Conservation (phyloP, 2,888 invertebrate species). For the Matsumyia berberina region DNA sequence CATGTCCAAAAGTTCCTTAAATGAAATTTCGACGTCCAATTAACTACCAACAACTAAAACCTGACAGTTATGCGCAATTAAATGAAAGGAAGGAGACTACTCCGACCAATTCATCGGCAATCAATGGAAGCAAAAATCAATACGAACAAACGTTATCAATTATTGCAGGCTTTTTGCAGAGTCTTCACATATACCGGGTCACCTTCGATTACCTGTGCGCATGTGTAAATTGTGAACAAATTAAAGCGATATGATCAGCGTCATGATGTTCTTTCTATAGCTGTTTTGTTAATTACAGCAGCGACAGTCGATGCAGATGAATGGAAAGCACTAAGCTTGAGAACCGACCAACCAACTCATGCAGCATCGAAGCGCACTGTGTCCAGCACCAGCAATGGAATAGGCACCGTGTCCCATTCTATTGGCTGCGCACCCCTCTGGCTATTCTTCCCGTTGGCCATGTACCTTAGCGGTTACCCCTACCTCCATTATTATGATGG, state of each 20-base stretch:
- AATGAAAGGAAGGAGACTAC: neutral
- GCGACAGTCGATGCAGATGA: constrained; percentile 7
- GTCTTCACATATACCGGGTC: neutral
- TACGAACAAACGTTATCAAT: constrained; percentile 5
- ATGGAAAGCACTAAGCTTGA: constrained; percentile 5
- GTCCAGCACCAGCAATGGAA: neutral
- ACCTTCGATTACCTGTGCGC: neutral
- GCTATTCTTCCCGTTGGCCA: constrained; percentile 16
- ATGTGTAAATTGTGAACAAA: constrained; percentile 44
- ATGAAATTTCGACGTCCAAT: too few species aligned
- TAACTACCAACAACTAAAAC: too few species aligned
- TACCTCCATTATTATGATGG: constrained; percentile 27
- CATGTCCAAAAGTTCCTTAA: too few species aligned
- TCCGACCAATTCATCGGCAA: constrained; percentile 1
- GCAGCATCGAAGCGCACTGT: neutral
- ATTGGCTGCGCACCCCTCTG: constrained; percentile 1
- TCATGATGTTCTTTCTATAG: neutral
- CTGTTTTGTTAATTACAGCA: constrained; percentile 3
- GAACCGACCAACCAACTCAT: neutral
- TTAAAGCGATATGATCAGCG: constrained; percentile 35
- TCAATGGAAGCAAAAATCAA: constrained; percentile 4
- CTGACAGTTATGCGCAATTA: too few species aligned
- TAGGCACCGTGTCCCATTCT: neutral
- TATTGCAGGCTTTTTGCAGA: constrained; percentile 4
- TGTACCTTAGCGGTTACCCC: neutral